phyloP scores from a whole-genome alignment of 2,113 vertebrate species.

The Otus sunia region DNA sequence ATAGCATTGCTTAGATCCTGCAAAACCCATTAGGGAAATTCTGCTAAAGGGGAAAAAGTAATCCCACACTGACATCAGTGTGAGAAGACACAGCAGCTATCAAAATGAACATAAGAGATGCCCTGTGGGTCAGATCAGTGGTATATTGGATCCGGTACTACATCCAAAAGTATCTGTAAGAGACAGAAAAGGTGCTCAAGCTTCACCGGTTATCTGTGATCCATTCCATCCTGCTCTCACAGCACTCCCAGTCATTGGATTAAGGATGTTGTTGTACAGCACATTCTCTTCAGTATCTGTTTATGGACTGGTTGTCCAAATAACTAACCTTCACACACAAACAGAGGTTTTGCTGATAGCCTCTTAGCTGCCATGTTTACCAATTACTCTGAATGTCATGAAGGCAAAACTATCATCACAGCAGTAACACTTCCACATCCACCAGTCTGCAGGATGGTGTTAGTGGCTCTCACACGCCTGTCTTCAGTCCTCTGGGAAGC shows the following conservation, averaged over 20 bases:
- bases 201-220: not conserved
- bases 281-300: not conserved
- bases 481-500: not conserved
- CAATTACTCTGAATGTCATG: not conserved
- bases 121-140: not conserved
- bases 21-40: not conserved
- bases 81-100: not conserved
- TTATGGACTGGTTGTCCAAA: not conserved
- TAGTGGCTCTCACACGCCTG: not conserved
- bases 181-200: not conserved
- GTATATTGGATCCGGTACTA: not conserved
- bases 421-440: not conserved
- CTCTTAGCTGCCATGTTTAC: not conserved
- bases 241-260: fast-evolving
- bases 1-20: not conserved
- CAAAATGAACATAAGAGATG: not conserved
- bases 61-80: no score
- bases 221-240: not conserved
- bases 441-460: not conserved
- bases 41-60: not conserved
- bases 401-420: not conserved
- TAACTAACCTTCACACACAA: not conserved
- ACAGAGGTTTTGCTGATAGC: not conserved
- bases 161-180: not conserved
- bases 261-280: not conserved